These are phyloP conservation scores for Galemys pyrenaicus DNA, from an alignment of 2,113 vertebrate genomes.

Conservation along the genomic window DNA sequence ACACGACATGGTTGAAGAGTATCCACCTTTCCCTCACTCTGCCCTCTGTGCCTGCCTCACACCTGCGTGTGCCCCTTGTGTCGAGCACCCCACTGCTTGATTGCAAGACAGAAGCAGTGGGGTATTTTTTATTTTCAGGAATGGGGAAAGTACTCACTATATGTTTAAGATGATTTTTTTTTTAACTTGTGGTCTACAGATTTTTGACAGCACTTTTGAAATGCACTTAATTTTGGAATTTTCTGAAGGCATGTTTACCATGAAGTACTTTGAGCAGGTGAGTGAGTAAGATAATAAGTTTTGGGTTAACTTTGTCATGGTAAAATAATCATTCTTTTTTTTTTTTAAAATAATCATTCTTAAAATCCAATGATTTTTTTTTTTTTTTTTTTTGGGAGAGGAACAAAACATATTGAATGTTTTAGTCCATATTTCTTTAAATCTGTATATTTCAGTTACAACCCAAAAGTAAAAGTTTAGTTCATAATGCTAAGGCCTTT, in stretches of 20 bases:
- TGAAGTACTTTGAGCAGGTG: slow-evolving; percentile 97
- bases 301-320: slow-evolving; percentile 36
- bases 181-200: slow-evolving; percentile 82
- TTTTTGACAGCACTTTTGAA: slow-evolving; percentile 89
- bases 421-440: not conserved
- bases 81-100: no score
- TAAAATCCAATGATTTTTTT: slow-evolving; percentile 4
- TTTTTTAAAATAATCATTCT: slow-evolving; percentile 10
- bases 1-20: not conserved
- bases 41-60: not conserved
- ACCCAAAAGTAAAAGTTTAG: slow-evolving; percentile 3
- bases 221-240: slow-evolving; percentile 89
- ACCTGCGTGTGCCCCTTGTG: not conserved
- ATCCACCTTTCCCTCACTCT: not conserved
- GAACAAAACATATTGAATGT: not conserved
- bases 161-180: not conserved
- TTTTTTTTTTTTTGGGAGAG: not conserved
- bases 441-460: not conserved
- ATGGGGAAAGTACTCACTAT: not conserved
- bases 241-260: slow-evolving; percentile 92
- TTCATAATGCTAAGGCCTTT: not conserved
- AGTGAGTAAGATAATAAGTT: slow-evolving; percentile 79
- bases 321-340: slow-evolving; percentile 39
- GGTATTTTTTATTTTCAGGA: not conserved
- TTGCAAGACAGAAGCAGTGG: not conserved